These are phyloP conservation scores for Patella depressa DNA, from an alignment of 2,888 invertebrate genomes.

Conservation along the genomic window DNA sequence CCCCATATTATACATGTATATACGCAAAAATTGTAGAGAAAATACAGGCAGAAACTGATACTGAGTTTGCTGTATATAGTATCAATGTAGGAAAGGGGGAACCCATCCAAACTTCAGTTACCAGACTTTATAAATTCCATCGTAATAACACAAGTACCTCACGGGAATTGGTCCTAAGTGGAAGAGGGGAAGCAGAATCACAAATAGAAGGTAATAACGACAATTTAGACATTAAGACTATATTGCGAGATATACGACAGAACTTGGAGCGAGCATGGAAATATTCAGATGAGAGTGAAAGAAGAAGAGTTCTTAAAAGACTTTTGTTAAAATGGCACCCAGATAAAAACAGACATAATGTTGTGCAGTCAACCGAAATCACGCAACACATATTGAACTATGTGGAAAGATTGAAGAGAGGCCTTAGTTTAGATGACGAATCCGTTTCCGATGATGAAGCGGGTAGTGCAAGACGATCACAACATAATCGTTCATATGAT, in stretches of 20 bases:
- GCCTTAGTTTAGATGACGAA: neutral
- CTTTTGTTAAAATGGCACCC: constrained; percentile 19
- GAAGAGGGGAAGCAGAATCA: too few relatives aligned
- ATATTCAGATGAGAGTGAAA: neutral
- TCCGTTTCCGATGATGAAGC: neutral
- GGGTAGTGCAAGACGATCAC: neutral
- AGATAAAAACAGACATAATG: constrained; percentile 13
- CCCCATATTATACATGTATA: neutral
- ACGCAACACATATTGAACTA: constrained; percentile 11
- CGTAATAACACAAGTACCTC: neutral
- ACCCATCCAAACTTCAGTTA: constrained; percentile 4
- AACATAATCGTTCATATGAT: too few relatives aligned
- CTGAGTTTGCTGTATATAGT: constrained; percentile 2
- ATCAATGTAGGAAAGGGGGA: constrained; percentile 17
- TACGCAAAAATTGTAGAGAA: neutral
- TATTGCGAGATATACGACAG: constrained; percentile 18
- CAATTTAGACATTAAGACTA: neutral
- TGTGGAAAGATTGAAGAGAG: neutral
- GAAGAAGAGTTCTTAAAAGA: constrained; percentile 10
- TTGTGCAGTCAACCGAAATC: constrained; percentile 12
- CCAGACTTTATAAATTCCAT: neutral
- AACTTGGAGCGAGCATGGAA: constrained; percentile 13
- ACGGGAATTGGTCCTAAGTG: neutral
- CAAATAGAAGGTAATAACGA: too few relatives aligned
- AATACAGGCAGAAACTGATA: neutral